These are phyloP conservation scores for Tupaia chinensis DNA, from an alignment of 2,113 vertebrate genomes.

Conservation along the genomic window DNA sequence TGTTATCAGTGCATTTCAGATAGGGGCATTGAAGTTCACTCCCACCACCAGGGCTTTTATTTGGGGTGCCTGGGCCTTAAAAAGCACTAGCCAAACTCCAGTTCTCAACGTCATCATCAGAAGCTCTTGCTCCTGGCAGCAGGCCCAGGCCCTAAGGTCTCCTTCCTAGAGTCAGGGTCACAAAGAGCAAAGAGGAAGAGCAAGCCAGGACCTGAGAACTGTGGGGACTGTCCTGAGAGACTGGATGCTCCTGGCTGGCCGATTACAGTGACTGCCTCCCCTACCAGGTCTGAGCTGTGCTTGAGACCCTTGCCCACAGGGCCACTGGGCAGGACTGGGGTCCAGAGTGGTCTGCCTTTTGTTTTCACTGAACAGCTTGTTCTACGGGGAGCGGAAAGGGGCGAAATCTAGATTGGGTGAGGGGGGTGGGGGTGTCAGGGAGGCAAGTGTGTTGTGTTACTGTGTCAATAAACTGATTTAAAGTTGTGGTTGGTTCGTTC, in stretches of 20 bases:
- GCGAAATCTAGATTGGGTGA: constrained; percentile 56
- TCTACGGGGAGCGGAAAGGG: constrained; percentile 20
- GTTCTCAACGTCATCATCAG: constrained; percentile 4
- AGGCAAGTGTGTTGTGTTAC: constrained; percentile 79
- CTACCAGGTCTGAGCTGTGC: constrained; percentile 21
- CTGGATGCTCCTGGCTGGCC: constrained; percentile 46
- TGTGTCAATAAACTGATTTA: constrained; percentile 84
- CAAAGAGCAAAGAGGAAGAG: constrained; percentile 53
- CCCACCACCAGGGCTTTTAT: constrained; percentile 77
- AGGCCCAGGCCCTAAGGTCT: constrained; percentile 59
- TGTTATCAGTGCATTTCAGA: constrained; percentile 84
- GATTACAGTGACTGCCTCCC: neutral
- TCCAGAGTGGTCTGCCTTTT: constrained; percentile 35
- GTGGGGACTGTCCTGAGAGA: constrained; percentile 25
- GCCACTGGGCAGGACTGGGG: neutral
- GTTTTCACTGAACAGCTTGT: constrained; percentile 64
- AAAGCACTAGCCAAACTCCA: constrained; percentile 64
- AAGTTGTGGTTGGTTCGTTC: constrained; percentile 72
- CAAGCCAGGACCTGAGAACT: constrained; percentile 56
- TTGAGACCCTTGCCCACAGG: constrained; percentile 15
- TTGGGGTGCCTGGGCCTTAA: constrained; percentile 57
- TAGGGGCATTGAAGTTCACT: constrained; percentile 82
- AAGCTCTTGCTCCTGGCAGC: constrained; percentile 53
- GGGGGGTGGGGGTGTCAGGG: constrained; percentile 60
- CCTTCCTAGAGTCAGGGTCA: constrained; percentile 61